Evolutionary conservation across 2,113 vertebrate genomes (phyloP), one percentile per base, ranked within the genome.

Genomic region (Ailurus styani): DNA sequence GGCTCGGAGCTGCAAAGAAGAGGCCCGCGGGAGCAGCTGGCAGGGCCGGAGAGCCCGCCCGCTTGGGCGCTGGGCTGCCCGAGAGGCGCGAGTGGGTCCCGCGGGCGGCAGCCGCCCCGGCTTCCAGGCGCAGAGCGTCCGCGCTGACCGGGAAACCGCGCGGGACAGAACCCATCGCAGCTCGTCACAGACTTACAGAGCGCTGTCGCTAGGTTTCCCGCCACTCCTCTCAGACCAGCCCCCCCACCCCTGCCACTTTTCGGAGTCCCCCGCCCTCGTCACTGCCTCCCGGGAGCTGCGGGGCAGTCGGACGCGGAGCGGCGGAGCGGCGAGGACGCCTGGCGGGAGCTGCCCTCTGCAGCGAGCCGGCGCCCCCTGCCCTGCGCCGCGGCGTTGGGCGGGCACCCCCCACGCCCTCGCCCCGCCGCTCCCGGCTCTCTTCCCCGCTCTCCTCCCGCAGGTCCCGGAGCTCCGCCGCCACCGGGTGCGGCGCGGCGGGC

Each of bases 171-270:
- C 88, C 87, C 96, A 11, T 1, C 31, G 50, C 68, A 5, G 93
- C 50, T 95, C 90, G 89, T 83, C 97, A 81, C 95, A 97, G 64
- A 62, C 96, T 93, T 82, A 55, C 81, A 95, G 93, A 82, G 68
- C 68, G 93, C 96, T 66, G 96, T 97, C 95, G 82, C 96, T 87
- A 89, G 96, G 95, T 91, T 97, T 97, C 97, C 98, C 97, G 97
- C 98, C 98, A 95, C 97, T 96, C 96, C 97, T 91, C 94, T 68
- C 94, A 62, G 84, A 31, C 94, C 97, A 34, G 60, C 77, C 89
- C 89, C 89, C 95, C 96, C 89, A 68, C 72, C 91, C 68, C 92
- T 12, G 93, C 95, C 97, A 95, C 97, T 97, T 97, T 97, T 97
- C 93, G 93, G 96, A 97, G 93, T 96, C 96, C 77, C 64, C 97